phyloP scores from a whole-genome alignment of 2,797 vertebrate genomes.

The Macropus fuliginosus region DNA sequence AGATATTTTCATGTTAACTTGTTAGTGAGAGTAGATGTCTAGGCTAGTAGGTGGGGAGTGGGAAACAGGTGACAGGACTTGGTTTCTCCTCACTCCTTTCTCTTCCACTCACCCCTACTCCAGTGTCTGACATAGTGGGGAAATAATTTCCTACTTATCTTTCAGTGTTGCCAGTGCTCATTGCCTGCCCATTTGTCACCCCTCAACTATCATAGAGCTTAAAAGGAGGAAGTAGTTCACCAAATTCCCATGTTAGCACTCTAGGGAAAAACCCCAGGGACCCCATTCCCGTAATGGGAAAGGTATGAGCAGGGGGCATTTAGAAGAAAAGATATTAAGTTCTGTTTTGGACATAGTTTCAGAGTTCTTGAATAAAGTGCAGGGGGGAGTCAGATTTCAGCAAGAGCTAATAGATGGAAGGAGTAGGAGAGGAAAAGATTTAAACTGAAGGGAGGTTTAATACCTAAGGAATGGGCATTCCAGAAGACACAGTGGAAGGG shows the following conservation, averaged over 20 bases:
- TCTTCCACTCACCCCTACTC: background rate
- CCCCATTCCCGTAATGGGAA: background rate
- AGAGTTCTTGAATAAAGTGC: no score
- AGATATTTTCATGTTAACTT: background rate
- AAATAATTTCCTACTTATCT: background rate
- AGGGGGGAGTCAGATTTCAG: no score
- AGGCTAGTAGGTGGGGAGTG: background rate
- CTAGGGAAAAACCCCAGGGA: background rate
- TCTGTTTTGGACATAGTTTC: no score
- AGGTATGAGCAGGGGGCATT: no score
- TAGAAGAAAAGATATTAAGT: no score
- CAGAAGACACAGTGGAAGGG: no score
- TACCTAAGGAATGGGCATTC: no score
- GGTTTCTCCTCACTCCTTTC: background rate
- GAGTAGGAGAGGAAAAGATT: no score
- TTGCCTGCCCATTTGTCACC: background rate
- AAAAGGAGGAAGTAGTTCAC: background rate
- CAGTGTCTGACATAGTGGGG: background rate
- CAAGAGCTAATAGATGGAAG: no score
- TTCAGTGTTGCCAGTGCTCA: background rate
- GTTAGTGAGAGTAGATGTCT: background rate
- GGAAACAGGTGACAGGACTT: background rate
- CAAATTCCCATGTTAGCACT: background rate
- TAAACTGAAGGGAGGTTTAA: no score
- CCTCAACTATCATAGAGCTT: background rate